These are phyloP conservation scores for Scytalopus superciliaris DNA, from an alignment of 2,113 vertebrate genomes.

Conservation along the genomic window DNA sequence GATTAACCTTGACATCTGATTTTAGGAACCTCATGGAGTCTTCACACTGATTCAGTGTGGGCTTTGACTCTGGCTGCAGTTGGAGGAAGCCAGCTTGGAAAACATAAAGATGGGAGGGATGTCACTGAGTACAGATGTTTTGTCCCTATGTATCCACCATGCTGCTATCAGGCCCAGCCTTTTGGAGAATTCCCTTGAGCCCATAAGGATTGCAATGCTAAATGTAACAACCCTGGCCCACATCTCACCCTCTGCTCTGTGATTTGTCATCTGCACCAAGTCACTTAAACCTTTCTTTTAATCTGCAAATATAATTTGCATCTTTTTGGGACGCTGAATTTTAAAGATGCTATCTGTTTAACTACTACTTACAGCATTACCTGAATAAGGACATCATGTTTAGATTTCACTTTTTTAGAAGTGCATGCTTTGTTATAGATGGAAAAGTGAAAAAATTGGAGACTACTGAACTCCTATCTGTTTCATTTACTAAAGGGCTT, in stretches of 20 bases:
- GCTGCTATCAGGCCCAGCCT: not conserved
- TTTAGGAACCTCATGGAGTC: not conserved
- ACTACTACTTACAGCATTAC: not conserved
- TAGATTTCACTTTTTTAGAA: not conserved
- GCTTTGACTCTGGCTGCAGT: not conserved
- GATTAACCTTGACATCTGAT: not conserved
- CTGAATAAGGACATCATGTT: not conserved
- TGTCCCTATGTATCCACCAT: accelerated
- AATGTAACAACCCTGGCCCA: accelerated
- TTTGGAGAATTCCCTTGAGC: not conserved
- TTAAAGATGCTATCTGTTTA: not conserved
- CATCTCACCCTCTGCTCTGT: not conserved
- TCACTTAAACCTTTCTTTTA: not conserved
- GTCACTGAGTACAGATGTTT: not conserved
- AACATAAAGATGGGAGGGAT: not conserved
- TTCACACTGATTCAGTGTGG: not conserved
- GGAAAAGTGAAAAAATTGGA: not conserved
- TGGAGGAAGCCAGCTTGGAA: not conserved
- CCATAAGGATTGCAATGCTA: not conserved
- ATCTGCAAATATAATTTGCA: not conserved
- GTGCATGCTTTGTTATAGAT: not conserved
- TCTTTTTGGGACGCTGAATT: not conserved
- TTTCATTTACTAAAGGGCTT: not conserved
- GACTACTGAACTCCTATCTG: not conserved
- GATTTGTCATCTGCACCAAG: accelerated